These are phyloP conservation scores for Euthynnus affinis DNA, from an alignment of 2,797 vertebrate species.

Conservation along the genomic window DNA sequence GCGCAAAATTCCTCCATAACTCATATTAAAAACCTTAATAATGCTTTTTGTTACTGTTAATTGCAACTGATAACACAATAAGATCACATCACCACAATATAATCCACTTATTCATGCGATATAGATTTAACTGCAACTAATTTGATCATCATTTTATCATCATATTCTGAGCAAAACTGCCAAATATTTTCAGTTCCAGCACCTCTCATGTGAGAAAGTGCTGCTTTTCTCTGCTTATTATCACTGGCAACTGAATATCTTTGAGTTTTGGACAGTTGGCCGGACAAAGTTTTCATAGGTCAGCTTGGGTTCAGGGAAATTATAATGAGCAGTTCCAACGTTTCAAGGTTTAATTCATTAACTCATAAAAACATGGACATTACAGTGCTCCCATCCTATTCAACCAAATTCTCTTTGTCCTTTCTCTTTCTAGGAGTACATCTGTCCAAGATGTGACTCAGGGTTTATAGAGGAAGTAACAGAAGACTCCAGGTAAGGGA, in stretches of 20 bases:
- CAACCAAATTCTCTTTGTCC: neutral
- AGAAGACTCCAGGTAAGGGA: conserved; percentile 94
- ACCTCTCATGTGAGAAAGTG: neutral
- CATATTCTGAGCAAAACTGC: neutral
- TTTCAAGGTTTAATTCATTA: neutral
- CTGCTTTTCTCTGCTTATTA: neutral
- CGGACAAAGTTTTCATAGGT: neutral
- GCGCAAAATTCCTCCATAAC: no score
- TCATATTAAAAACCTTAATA: neutral
- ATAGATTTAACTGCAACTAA: neutral
- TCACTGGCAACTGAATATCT: neutral
- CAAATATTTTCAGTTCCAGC: neutral
- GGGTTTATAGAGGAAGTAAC: conserved; percentile 98
- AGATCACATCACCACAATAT: neutral
- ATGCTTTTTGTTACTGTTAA: neutral
- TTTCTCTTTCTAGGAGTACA: conserved; percentile 90
- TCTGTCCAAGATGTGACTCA: conserved; percentile 95
- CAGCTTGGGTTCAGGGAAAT: conserved; percentile 2
- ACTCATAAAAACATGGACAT: neutral
- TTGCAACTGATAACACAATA: neutral
- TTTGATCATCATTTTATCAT: neutral
- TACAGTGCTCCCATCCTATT: neutral
- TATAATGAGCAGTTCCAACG: neutral
- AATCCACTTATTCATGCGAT: neutral
- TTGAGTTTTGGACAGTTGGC: neutral